phyloP scores from a whole-genome alignment of 2,888 invertebrate species.

The Cosmorhoe ocellata region DNA sequence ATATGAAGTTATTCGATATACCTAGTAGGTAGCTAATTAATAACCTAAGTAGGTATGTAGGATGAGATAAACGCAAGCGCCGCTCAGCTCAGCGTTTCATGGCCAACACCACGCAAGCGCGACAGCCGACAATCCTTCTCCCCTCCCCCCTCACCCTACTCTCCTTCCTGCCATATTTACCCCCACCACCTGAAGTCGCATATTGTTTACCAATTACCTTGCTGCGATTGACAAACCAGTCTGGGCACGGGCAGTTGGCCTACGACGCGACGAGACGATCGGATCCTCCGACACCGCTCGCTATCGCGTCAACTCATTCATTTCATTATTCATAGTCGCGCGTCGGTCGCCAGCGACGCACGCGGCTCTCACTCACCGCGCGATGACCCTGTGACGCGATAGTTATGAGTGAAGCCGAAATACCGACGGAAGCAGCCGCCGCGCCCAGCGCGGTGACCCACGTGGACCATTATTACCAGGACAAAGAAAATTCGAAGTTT shows the following conservation, averaged over 20 bases:
- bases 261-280: no score
- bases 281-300: slow-evolving; percentile 90
- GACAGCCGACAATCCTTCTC: slow-evolving; percentile 81
- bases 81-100: slow-evolving; percentile 85
- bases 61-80: slow-evolving; percentile 82
- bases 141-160: slow-evolving; percentile 5
- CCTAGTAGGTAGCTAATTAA: no score
- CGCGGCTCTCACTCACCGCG: slow-evolving; percentile 68
- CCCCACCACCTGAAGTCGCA: slow-evolving; percentile 66
- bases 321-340: slow-evolving; percentile 66
- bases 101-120: slow-evolving; percentile 89
- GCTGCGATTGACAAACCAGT: slow-evolving; percentile 75
- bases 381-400: slow-evolving; percentile 78
- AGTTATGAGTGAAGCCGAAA: slow-evolving; percentile 73
- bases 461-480: slow-evolving; percentile 69
- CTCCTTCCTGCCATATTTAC: slow-evolving; percentile 82
- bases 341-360: slow-evolving; percentile 74
- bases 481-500: slow-evolving; percentile 69
- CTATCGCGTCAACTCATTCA: slow-evolving; percentile 78
- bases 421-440: slow-evolving; percentile 67
- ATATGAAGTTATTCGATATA: no score
- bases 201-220: slow-evolving; percentile 78
- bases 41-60: no score
- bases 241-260: slow-evolving; percentile 62
- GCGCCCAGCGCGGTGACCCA: slow-evolving; percentile 72